A percentile compares a stretch with the other conserved stretches of the same genome.
Evolutionary conservation across 2,113 vertebrate species (phyloP).

Genomic region (Petaurus breviceps): DNA sequence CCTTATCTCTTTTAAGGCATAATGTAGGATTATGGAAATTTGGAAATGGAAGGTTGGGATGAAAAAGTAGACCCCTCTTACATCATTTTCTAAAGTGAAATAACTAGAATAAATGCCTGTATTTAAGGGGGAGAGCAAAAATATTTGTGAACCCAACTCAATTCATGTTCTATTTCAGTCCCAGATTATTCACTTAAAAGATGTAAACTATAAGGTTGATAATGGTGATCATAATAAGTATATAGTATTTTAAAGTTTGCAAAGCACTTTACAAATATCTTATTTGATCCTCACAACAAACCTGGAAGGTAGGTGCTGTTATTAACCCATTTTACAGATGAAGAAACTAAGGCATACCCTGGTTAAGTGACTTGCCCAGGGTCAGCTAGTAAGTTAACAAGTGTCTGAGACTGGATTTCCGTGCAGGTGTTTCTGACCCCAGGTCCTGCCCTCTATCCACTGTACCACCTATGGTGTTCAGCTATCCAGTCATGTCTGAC

Average conservation of each 20-base stretch:
- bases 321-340: neutral
- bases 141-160: neutral
- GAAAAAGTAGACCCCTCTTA: neutral
- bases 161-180: too few species aligned
- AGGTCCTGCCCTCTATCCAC: neutral
- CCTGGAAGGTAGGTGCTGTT: neutral
- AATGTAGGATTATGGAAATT: neutral
- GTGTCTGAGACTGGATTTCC: neutral
- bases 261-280: neutral
- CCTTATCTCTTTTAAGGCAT: neutral
- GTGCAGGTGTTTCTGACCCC: neutral
- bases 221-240: neutral
- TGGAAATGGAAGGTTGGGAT: neutral
- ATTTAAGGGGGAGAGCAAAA: neutral
- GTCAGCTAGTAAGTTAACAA: neutral
- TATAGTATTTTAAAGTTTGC: neutral
- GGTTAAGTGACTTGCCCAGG: neutral
- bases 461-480: neutral
- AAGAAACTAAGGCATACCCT: neutral
- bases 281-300: neutral
- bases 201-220: too few species aligned
- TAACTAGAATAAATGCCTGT: neutral
- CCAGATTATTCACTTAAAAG: too few species aligned
- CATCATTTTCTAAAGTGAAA: neutral
- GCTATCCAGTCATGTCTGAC: neutral